Base-by-base conservation (phyloP, 2,113 vertebrate species). In the Ammospiza caudacuta region DNA sequence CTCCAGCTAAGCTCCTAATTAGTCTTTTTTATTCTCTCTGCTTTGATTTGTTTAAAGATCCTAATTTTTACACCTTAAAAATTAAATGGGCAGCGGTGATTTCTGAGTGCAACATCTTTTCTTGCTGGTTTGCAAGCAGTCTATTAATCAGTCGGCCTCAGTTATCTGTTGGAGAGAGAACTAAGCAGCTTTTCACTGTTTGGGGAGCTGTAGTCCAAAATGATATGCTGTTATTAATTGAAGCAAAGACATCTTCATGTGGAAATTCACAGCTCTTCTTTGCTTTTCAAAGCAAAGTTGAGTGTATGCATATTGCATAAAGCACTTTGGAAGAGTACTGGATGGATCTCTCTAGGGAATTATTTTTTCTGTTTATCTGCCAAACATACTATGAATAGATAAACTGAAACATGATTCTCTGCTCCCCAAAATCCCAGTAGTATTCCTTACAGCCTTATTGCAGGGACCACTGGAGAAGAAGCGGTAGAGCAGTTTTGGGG, bases 171-270 rank as follows among this genome's bases (percentile, higher is more conserved):
- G 55, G 51, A 74, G 62, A 58, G 37, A 55, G 35, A 94, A 47
- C 41, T 73, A 62, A 81, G 64, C 49, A 62, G 46, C 68, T 78
- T 77, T 82, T 68, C 37, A 19, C 69, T 75, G 76, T 88, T 69
- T 18, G n/a, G 91, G 90, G 68, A 89, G 24, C 64, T 79, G 19
- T 76, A 63, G 73, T 81, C 87, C 77, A 68, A 87, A 96, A 76
- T 24, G 14, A 58, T 91, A 64, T 73, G 55, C 22, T 88, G 64
- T 88, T 91, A 88, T 69, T 95, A 94, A 90, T 24, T 93, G 83
- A 96, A 92, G 72, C 47, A 82, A 89, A 49, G 47, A 51, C 75
- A 74, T 51, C n/a, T 88, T 81, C 52, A 21, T 63, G 61, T 69
- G 86, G 59, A 94, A 92, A 91, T 90, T 72, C 80, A 62, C 63